Base-by-base conservation (phyloP, 2,888 invertebrate species). In the Cylindroiulus punctatus region DNA sequence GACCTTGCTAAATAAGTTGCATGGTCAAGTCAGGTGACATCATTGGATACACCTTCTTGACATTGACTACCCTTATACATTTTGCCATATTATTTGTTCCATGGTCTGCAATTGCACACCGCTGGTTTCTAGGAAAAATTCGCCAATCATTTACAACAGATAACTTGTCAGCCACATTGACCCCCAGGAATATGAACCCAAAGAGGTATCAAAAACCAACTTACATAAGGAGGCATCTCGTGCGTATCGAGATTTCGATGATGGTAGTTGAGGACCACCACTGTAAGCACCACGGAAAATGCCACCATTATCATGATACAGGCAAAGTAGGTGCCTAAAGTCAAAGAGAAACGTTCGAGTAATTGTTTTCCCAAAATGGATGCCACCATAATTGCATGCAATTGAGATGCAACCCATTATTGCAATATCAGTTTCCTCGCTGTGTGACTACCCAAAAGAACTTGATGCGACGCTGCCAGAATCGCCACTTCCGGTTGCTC, bases 301-400 rank as follows among this genome's bases (percentile, higher is more conserved):
- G 98, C 98, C 92, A 98, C 98, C 98, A 98, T 98, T 93, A 98
- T 97, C 98, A 98, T 98, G 93, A 98, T 98, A 93, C 98, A 98
- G 93, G 98, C 98, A 94, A 98, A 98, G 93, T 98, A 98, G 89
- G 98, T 98, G 92, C 98, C 98, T 97, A 93, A 89, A 81, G 84
- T 44, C 42, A 47, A 47, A 44, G 82, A 82, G 82, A 82, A 82
- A 82, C 32, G 36, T 19, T 82, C 42, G 8, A 82, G 26, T 65
- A 26, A 65, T 26, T 65, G 65, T 8, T 65, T 65, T 65, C 19
- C 65, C 7, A 19, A 1, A 52, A 36, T 4, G 36, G 36, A 42
- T 44, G 44, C 1, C 10, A 10, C 17, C 65, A 65, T 26, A 19
- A 65, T 1, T 4, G 65, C 65, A 26, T 65, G 65, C 65, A 26